phyloP scores from a whole-genome alignment of 2,888 invertebrate genomes.

The Cerastis leucographa region DNA sequence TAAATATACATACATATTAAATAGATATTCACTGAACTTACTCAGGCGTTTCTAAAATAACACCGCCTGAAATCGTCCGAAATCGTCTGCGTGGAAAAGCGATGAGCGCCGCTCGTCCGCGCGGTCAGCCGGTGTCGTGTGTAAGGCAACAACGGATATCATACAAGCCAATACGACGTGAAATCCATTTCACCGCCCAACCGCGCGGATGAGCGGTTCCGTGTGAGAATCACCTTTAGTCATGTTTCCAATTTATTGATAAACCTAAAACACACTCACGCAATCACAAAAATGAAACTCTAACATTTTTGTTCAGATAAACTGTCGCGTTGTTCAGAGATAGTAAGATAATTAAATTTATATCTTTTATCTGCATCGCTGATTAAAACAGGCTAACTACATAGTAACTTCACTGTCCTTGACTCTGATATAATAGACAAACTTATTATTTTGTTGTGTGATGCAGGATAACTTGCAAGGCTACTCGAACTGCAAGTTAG shows the following conservation, averaged over 20 bases:
- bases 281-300: not conserved
- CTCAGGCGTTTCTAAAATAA: too few species aligned
- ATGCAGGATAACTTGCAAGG: not conserved
- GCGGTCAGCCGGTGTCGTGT: too few species aligned
- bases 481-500: not conserved
- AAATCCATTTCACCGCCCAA: not conserved
- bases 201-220: not conserved
- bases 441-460: not conserved
- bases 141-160: not conserved
- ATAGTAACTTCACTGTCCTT: not conserved
- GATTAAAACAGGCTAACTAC: not conserved
- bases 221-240: not conserved
- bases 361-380: not conserved
- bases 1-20: too few species aligned
- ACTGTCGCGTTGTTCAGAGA: not conserved
- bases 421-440: not conserved
- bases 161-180: not conserved
- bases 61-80: too few species aligned
- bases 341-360: not conserved
- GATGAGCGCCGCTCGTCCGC: too few species aligned
- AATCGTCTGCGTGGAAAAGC: too few species aligned
- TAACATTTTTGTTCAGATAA: not conserved
- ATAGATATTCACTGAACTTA: too few species aligned
- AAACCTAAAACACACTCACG: not conserved
- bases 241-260: not conserved